Percentiles rank a stretch among this genome's conserved stretches.
These are phyloP conservation scores for Larimichthys crocea DNA, from an alignment of 2,113 vertebrate genomes.

Conservation along the genomic window DNA sequence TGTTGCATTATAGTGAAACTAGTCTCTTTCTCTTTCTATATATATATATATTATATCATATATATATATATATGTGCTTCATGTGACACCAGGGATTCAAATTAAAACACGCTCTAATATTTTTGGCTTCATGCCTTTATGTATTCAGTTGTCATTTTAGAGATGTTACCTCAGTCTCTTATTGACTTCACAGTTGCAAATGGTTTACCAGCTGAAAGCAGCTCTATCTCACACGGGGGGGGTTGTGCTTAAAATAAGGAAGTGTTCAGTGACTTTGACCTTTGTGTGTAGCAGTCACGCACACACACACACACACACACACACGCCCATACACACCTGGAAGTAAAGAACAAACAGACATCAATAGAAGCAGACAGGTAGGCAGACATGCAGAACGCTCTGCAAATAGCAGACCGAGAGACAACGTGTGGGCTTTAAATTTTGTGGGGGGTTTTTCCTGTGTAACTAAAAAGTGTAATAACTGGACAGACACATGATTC, in stretches of 20 bases:
- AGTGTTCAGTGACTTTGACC: conserved; percentile 78
- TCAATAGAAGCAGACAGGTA: conserved; percentile 46
- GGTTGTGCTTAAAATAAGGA: conserved; percentile 77
- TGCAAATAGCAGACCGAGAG: conserved; percentile 19
- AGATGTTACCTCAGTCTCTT: background rate
- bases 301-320: background rate
- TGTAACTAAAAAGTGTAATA: conserved; percentile 13
- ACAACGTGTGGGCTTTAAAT: background rate
- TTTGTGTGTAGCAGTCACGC: conserved; percentile 57
- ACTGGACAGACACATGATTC: conserved; percentile 14
- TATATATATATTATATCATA: background rate
- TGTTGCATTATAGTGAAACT: conserved; percentile 41
- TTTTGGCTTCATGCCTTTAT: background rate
- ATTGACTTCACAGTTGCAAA: conserved; percentile 25
- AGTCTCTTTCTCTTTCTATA: background rate
- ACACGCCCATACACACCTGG: conserved; percentile 56
- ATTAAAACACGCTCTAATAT: background rate
- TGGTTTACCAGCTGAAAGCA: conserved; percentile 27
- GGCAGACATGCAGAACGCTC: conserved; percentile 40
- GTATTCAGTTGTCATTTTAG: background rate
- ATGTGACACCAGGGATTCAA: background rate
- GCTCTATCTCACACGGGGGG: background rate
- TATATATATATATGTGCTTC: background rate
- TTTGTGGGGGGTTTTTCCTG: background rate
- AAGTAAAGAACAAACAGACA: conserved; percentile 54